phyloP scores from a whole-genome alignment of 2,113 vertebrate species.

The Laticauda laticaudata region DNA sequence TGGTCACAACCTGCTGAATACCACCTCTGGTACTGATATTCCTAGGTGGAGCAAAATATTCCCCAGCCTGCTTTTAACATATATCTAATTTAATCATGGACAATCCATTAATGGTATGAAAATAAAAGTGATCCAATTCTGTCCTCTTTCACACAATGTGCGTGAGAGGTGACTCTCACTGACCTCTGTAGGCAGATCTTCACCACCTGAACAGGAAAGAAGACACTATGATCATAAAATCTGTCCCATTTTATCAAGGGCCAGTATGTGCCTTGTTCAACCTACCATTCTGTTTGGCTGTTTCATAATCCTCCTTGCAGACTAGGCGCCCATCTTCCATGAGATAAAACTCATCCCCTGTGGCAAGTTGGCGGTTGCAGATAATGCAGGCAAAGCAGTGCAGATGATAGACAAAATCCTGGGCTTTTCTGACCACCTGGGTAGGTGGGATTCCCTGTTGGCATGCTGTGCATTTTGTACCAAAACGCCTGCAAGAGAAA shows the following conservation, averaged over 20 bases:
- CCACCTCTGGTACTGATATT: neutral
- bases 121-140: neutral
- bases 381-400: constrained; percentile 98
- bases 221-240: neutral
- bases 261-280: no score
- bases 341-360: constrained; percentile 97
- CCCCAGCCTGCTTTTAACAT: neutral
- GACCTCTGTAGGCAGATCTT: neutral
- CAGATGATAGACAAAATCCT: constrained; percentile 98
- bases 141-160: neutral
- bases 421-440: constrained; percentile 97
- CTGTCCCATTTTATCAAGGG: no score
- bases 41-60: neutral
- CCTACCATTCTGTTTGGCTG: constrained; percentile 95
- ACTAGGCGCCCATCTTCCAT: constrained; percentile 97
- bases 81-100: neutral
- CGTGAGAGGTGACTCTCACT: neutral
- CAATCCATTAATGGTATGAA: neutral
- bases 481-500: constrained; percentile 83
- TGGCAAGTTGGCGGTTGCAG: constrained; percentile 96
- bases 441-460: constrained; percentile 98
- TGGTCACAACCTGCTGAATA: no score
- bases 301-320: constrained; percentile 98
- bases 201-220: neutral
- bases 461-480: constrained; percentile 98